Base-by-base conservation (phyloP, 2,797 vertebrate genomes). In the Ctenochaetus hawaiiensis region DNA sequence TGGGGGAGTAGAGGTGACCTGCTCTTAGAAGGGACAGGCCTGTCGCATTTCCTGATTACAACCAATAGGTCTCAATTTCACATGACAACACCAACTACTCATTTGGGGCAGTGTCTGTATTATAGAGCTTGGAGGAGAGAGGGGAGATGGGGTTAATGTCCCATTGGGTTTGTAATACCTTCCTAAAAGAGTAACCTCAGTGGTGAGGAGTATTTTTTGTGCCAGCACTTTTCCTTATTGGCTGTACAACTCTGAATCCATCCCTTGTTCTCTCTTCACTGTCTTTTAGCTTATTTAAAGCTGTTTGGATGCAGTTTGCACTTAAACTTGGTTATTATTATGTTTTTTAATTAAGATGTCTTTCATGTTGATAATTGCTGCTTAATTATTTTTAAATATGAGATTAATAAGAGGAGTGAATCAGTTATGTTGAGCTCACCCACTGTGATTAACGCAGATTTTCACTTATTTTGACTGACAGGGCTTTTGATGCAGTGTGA, bases 61-160 rank as follows among this genome's bases (percentile, higher is more conserved):
- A 90, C 84, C 87, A 87, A 90, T 94, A 92, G 85, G 85, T 93
- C 88, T 92, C 90, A 92, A 91, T 94, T 92, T 92, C 69, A 90
- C 75, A 82, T 88, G 91, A 91, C 91, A 93, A 84, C 78, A 75
- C 82, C 84, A 90, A 90, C 84, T 90, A 84, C 86, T 91, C 91
- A 86, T 85, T 84, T 89, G 86, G 79, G 86, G 78, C 78, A 78
- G 71, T 2, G 62, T 88, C 62, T 89, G 78, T 89, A 77, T 89
- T 89, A 89, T 83, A 76, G 80, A 80, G 75, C 75, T 67, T 77
- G 59, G 72, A 52, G 67, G 56, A 62, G 57, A 65, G 78, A 83
- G 59, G 52, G 70, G 59, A 67, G 72, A 81, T 75, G 76, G 72
- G 80, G 75, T 88, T 83, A 83, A 77, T 76, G 86, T 81, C 83